Evolutionary conservation across 2,888 invertebrate genomes (phyloP), one percentile per base, ranked within the genome.

Genomic region (Zygaena filipendulae): DNA sequence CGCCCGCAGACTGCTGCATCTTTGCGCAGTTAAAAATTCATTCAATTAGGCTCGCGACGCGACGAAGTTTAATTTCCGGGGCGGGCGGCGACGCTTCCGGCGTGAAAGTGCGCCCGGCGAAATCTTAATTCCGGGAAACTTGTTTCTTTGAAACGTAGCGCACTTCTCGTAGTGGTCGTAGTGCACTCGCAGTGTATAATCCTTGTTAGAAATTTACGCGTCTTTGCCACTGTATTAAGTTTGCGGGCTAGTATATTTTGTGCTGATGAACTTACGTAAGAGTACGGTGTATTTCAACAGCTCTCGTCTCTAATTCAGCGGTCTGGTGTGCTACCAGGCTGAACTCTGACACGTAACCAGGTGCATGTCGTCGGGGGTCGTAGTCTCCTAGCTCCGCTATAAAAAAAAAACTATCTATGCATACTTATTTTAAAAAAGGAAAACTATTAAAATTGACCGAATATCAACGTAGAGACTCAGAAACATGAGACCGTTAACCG

Each of bases 311-410:
- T 49, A 97, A 77, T 60, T 95, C 95, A 20, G 90, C 86, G 29
- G 94, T 93, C 77, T 97, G 97, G 69, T 94, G 95, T 25, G 95
- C 88, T 47, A 95, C 82, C 60, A 97, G 88, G 38, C 95, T 87
- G 71, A 97, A 97, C 82, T 97, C 97, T 7, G 95, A 92, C 39
- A 96, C 92, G 70, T 97, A 97, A 30, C 95, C 95, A 12, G 87
- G 84, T 16, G 88, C 88, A 64, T 97, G 95, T 32, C 93, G 82
- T 45, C 93, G 83, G 14, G 90, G 87, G 68, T 97, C 96, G 69
- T 90, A 96, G 82, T 97, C 97, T 2, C 97, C 97, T 36, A 97
- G 81, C 81, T 97, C 97, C 55, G 97, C 96, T 96, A 79, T 21
- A 40, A 14, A 36, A 35, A 30, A 33, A 33, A 21, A 40, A 32